phyloP scores from a whole-genome alignment of 2,797 vertebrate species.

The Octomys mimax region DNA sequence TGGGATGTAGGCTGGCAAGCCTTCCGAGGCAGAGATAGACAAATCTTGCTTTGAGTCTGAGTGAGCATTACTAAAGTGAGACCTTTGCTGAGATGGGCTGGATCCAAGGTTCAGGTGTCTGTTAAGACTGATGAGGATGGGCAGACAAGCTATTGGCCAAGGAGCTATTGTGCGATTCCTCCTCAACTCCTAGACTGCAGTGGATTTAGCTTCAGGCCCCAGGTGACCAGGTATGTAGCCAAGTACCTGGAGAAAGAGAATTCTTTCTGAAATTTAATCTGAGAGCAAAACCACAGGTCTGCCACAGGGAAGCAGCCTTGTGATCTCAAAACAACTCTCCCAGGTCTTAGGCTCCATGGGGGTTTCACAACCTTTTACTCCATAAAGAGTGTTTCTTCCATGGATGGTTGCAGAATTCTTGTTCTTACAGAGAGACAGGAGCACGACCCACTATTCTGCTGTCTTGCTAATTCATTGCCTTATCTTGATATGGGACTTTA shows the following conservation, averaged over 20 bases:
- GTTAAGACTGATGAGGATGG: background rate
- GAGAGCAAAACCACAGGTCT: background rate
- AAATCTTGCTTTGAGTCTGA: background rate
- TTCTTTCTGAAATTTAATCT: background rate
- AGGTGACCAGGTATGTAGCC: background rate
- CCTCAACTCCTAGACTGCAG: background rate
- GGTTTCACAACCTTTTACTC: background rate
- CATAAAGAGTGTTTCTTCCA: background rate
- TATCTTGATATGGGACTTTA: background rate
- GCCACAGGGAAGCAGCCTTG: background rate
- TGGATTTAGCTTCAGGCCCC: background rate
- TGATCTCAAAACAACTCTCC: background rate
- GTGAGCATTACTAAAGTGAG: background rate
- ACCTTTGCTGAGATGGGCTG: background rate
- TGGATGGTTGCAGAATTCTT: background rate
- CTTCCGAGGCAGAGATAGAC: background rate
- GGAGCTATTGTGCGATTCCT: background rate
- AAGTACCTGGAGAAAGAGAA: background rate
- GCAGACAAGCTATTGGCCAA: background rate
- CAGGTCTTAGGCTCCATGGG: background rate
- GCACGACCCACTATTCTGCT: background rate
- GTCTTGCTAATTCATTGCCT: background rate
- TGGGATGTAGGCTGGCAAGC: background rate
- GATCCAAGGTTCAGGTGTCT: background rate
- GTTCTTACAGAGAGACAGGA: background rate